Base-by-base conservation (phyloP, 2,888 invertebrate species). In the Hoplodrina ambigua region DNA sequence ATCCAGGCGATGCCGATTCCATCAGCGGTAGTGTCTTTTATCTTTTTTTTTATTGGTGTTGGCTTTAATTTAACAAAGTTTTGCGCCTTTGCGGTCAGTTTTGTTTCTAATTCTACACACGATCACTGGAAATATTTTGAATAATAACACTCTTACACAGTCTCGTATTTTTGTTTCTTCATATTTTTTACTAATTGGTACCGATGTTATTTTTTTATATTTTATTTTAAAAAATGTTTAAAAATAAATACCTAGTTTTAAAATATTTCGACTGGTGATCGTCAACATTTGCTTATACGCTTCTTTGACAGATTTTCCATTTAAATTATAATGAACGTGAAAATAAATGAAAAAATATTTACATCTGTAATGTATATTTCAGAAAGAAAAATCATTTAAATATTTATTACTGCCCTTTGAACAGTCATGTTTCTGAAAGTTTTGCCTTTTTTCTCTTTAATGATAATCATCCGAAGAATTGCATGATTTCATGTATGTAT, bases 1-100 rank as follows among this genome's bases (percentile, higher is more conserved):
- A 90, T 82, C 95, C 97, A 97, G 97, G 96, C 96, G 96, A 97
- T 97, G 97, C 96, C 97, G 96, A 96, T 97, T 92, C 96, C 97
- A 94, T 96, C 96, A 91, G 97, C 97, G 97, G 97, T 97, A 97
- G 96, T 95, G 96, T 95, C 94, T 93, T 93, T 95, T 95, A 92
- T 92, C 84, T 80, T 91, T 89, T 88, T 92, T 93, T 89, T 82
- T 66, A 80, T 87, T 84, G 91, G 91, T 91, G 90, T 89, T 89
- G 89, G 90, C 87, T 84, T 83, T 80, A 62, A 30, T 58, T 58
- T 83, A 78, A 78, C 64, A 41, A 62, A 56, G 41, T 64, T 53
- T 60, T 57, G 50, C 37, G 67, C 59, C 52, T 64, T 44, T 37
- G 54, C 56, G 8, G 41, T 49, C 65, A 57, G 37, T 66, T 67